phyloP scores from a whole-genome alignment of 2,797 vertebrate species.

The Nannoperca obscura region DNA sequence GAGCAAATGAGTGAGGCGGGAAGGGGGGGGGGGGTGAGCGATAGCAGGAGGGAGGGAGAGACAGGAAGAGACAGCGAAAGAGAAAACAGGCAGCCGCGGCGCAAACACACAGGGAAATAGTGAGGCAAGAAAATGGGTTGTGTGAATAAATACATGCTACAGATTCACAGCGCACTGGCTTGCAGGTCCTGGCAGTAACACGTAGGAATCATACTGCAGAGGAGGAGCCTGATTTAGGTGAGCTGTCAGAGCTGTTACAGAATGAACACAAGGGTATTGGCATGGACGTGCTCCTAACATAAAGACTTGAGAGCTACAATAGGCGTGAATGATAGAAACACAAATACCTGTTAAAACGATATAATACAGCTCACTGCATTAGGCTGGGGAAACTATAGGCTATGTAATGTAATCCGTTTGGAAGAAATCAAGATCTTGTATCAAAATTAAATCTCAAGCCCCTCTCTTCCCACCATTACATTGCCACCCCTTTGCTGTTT shows the following conservation, averaged over 20 bases:
- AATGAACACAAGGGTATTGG: constrained; percentile 57
- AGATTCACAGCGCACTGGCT: constrained; percentile 70
- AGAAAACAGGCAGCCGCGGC: constrained; percentile 70
- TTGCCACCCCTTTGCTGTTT: constrained; percentile 39
- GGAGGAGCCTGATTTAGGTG: constrained; percentile 82
- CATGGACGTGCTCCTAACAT: constrained; percentile 55
- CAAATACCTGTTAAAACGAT: constrained; percentile 67
- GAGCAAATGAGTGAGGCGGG: constrained; percentile 72
- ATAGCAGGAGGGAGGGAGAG: constrained; percentile 65
- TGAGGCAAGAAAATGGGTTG: constrained; percentile 80
- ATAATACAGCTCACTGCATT: constrained; percentile 31
- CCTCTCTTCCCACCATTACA: constrained; percentile 25
- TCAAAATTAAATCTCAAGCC: constrained; percentile 40
- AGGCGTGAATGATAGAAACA: constrained; percentile 41
- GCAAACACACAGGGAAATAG: constrained; percentile 75
- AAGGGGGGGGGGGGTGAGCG: constrained; percentile 49
- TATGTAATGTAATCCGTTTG: constrained; percentile 55
- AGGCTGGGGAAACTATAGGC: constrained; percentile 46
- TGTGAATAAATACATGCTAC: constrained; percentile 80
- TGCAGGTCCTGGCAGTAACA: constrained; percentile 76
- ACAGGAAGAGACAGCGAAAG: constrained; percentile 74
- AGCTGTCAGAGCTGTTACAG: constrained; percentile 74
- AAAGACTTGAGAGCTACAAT: constrained; percentile 41
- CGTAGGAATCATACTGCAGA: constrained; percentile 80
- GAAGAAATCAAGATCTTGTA: constrained; percentile 66